These are phyloP conservation scores for Prostheceraeus crozeri DNA, from an alignment of 2,888 invertebrate species.

Conservation along the genomic window DNA sequence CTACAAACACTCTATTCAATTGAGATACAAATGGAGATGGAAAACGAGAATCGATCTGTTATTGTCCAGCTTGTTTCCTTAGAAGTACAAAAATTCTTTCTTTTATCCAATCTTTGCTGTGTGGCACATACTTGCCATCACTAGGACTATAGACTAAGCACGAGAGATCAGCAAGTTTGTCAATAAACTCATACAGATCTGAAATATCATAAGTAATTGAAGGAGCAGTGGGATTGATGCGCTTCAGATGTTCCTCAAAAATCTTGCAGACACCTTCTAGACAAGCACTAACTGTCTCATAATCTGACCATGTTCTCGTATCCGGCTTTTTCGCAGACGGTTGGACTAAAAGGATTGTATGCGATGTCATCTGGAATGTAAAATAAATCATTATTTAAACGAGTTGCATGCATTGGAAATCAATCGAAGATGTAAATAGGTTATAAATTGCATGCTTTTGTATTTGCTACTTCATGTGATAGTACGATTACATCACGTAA, in stretches of 20 bases:
- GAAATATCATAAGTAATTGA: conserved; percentile 97
- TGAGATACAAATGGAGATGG: too few relatives aligned
- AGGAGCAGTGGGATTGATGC: conserved; percentile 84
- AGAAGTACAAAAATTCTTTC: conserved; percentile 92
- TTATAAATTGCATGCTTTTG: too few relatives aligned
- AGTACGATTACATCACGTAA: too few relatives aligned
- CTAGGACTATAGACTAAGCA: conserved; percentile 71
- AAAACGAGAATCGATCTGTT: conserved; percentile 29
- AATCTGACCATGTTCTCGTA: conserved; percentile 92
- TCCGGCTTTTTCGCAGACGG: conserved; percentile 78
- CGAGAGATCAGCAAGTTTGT: conserved; percentile 85
- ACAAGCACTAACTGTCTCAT: conserved; percentile 83
- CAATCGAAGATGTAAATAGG: too few relatives aligned
- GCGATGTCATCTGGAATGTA: too few relatives aligned
- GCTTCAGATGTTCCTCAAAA: conserved; percentile 93
- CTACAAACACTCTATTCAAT: too few relatives aligned
- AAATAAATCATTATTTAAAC: too few relatives aligned
- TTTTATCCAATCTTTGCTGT: conserved; percentile 98
- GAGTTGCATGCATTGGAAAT: too few relatives aligned
- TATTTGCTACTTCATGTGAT: too few relatives aligned
- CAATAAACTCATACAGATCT: conserved; percentile 94
- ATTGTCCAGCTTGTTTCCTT: conserved; percentile 74
- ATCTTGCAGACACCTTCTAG: conserved; percentile 81
- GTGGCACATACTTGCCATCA: conserved; percentile 89
- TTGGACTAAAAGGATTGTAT: conserved; percentile 90